Conservation (phyloP, 2,113 vertebrate species). For the Channa maculata region DNA sequence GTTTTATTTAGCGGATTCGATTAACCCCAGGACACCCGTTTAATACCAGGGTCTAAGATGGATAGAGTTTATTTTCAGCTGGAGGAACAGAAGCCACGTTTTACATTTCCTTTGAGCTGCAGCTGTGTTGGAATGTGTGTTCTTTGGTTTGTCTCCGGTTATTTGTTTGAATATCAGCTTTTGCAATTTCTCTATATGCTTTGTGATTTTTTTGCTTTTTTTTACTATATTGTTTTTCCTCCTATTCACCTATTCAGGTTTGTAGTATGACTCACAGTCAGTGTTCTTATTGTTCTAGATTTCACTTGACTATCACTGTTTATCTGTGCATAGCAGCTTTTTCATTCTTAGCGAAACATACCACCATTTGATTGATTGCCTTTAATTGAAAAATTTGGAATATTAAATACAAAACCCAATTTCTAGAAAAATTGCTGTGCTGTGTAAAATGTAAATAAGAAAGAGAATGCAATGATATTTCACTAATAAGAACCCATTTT, state of each 20-base stretch:
- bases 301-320: too few relatives aligned
- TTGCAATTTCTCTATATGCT: background rate
- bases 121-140: constrained; percentile 25
- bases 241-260: background rate
- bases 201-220: background rate
- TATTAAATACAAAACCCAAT: too few relatives aligned
- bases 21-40: constrained; percentile 41
- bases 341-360: too few relatives aligned
- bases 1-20: constrained; percentile 60
- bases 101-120: background rate
- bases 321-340: too few relatives aligned
- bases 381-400: too few relatives aligned
- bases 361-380: too few relatives aligned
- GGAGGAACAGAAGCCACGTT: background rate
- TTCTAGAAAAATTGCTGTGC: too few relatives aligned
- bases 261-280: too few relatives aligned
- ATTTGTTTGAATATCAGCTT: background rate
- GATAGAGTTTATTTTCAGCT: constrained; percentile 9
- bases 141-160: constrained; percentile 30
- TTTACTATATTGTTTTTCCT: background rate
- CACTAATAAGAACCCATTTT: too few relatives aligned
- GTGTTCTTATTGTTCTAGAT: background rate
- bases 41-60: constrained; percentile 12
- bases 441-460: too few relatives aligned
- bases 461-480: too few relatives aligned